Evolutionary conservation across 2,113 vertebrate genomes (phyloP), one percentile per base, ranked within the genome.

Genomic region (Sinocyclocheilus maitianheensis): DNA sequence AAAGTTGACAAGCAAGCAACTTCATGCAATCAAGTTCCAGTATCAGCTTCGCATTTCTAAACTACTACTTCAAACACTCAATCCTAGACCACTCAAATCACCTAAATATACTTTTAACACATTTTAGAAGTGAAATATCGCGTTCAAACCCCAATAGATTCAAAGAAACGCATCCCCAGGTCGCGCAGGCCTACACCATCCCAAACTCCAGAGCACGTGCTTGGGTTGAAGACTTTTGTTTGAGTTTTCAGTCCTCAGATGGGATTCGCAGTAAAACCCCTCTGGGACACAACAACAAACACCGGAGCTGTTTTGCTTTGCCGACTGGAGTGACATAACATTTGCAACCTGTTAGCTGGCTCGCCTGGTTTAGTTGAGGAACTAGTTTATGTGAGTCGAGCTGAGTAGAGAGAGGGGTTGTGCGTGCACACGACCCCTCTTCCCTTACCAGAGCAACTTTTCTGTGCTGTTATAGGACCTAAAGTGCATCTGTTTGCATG

Each of bases 151-250:
- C 63, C 43, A 82, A 30, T 0, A 24, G 7, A 34, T 20, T 40
- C 2, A 26, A 24, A 40, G 4, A 3, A 22, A 37, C 26, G 13
- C 4, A 83, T 0, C 51, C 18, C 9, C 51, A 1, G 20, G 22
- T 40, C 30, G 20, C 69, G 16, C 20, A 74, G 77, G 67, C 78
- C 67, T 74, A 60, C 43, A 60, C 55, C 20, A 48, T 58, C 51
- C 53, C 13, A 48, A 81, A 30, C 69, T 43, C 55, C 14, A n/a
- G 43, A 82, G 80, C 85, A 87, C 85, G 85, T 83, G 85, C 46
- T 58, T 87, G 80, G 83, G 83, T 83, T 87, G 80, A 87, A 69
- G 26, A 72, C 85, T 83, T 83, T 87, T 87, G 85, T 87, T 87
- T 83, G 46, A 75, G 74, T 40, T 65, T 81, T 22, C 69, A 55